phyloP scores from a whole-genome alignment of 2,113 vertebrate genomes.

The Nyctibius bracteatus region DNA sequence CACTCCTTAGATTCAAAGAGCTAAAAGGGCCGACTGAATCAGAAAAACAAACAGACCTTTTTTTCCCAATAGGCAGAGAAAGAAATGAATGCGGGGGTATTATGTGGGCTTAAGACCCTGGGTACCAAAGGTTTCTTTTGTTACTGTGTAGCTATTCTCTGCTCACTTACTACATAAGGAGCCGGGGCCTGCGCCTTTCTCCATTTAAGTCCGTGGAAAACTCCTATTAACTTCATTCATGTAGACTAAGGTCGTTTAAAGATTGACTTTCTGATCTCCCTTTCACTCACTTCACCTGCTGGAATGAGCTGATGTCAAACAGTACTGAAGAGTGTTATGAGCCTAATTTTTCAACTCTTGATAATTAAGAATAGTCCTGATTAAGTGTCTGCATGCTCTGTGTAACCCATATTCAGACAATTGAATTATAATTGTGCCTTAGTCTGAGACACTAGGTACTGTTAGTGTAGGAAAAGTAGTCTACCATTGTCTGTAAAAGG shows the following conservation, averaged over 20 bases:
- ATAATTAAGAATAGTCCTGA: neutral
- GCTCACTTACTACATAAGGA: conserved; percentile 70
- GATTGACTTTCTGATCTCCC: conserved; percentile 66
- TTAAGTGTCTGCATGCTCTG: neutral
- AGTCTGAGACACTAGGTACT: neutral
- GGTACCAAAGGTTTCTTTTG: conserved; percentile 82
- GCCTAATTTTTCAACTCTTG: neutral
- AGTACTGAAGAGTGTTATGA: neutral
- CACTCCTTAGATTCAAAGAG: conserved; percentile 72
- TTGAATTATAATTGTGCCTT: neutral
- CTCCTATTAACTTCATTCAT: conserved; percentile 59
- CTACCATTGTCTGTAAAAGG: neutral
- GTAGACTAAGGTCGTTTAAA: neutral
- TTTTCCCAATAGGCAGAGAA: conserved; percentile 65
- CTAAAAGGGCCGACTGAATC: conserved; percentile 75
- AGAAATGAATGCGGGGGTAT: conserved; percentile 76
- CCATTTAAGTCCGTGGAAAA: conserved; percentile 16
- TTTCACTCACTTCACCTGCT: conserved; percentile 56
- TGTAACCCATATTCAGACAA: neutral
- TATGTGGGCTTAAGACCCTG: conserved; percentile 75
- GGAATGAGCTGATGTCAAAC: conserved; percentile 23
- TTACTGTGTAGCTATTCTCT: conserved; percentile 71
- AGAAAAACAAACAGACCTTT: conserved; percentile 82
- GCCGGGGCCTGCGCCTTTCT: conserved; percentile 18
- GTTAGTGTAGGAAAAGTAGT: neutral